Evolutionary conservation across 2,797 vertebrate genomes (phyloP).

Genomic region (Paramormyrops hopkinsi): DNA sequence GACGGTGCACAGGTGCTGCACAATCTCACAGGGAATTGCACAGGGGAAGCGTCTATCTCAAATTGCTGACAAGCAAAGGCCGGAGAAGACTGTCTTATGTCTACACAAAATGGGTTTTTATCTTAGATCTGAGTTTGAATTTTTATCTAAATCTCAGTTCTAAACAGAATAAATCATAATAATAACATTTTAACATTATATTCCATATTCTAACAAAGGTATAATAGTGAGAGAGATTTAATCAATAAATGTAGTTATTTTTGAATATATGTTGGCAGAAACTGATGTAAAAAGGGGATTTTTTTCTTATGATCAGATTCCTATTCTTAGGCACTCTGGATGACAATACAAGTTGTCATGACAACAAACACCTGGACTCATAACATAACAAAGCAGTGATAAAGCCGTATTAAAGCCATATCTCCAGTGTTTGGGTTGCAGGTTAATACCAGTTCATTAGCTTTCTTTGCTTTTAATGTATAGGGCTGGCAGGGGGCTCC

Average conservation of each 20-base stretch:
- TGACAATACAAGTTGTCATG: constrained; percentile 11
- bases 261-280: neutral
- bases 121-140: neutral
- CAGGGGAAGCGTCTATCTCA: neutral
- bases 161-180: neutral
- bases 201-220: neutral
- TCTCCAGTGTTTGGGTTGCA: neutral
- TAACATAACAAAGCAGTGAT: constrained; percentile 4
- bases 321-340: constrained; percentile 3
- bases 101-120: neutral
- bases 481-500: neutral
- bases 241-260: neutral
- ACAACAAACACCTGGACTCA: neutral
- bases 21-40: neutral
- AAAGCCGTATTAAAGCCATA: neutral
- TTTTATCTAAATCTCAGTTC: neutral
- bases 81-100: neutral
- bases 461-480: neutral
- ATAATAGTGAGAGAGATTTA: neutral
- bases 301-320: neutral
- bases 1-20: neutral
- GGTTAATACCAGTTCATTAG: neutral
- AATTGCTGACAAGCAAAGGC: neutral
- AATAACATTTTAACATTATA: neutral
- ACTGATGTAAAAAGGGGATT: neutral